These are phyloP conservation scores for Neodontobutis hainanensis DNA, from an alignment of 2,113 vertebrate species.

Conservation along the genomic window DNA sequence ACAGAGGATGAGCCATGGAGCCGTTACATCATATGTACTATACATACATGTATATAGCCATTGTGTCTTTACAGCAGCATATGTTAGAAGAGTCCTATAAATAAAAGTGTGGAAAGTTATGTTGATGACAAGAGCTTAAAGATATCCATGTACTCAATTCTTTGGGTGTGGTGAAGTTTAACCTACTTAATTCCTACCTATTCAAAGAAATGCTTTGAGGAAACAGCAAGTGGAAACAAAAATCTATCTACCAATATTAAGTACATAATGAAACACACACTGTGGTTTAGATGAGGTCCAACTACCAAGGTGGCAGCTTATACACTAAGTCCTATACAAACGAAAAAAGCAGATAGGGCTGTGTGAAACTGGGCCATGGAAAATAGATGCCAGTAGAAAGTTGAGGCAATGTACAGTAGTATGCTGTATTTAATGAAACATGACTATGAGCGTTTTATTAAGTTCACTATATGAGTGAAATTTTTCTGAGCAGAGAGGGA, in stretches of 20 bases:
- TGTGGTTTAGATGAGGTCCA: background rate
- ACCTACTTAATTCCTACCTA: no score
- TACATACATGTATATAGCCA: background rate
- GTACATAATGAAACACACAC: no score
- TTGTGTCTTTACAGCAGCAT: background rate
- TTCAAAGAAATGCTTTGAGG: background rate
- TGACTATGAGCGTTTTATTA: no score
- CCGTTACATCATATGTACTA: background rate
- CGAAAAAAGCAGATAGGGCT: slow-evolving; percentile 21
- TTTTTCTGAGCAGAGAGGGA: no score
- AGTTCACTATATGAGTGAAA: no score
- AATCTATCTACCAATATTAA: background rate
- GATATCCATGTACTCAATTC: background rate
- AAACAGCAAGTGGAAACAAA: background rate
- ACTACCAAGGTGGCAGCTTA: background rate
- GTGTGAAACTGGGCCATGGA: slow-evolving; percentile 23
- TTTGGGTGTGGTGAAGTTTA: background rate
- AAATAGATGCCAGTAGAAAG: slow-evolving; percentile 13
- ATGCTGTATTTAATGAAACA: background rate
- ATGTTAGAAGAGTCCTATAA: no score
- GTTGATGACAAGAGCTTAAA: background rate
- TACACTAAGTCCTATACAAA: background rate
- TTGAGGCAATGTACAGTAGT: background rate
- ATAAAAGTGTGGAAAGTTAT: no score
- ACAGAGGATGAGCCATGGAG: background rate